A percentile compares a stretch with the other conserved stretches of the same genome.
Conservation (phyloP, 2,113 vertebrate species). For the Sylvilagus bachmani region DNA sequence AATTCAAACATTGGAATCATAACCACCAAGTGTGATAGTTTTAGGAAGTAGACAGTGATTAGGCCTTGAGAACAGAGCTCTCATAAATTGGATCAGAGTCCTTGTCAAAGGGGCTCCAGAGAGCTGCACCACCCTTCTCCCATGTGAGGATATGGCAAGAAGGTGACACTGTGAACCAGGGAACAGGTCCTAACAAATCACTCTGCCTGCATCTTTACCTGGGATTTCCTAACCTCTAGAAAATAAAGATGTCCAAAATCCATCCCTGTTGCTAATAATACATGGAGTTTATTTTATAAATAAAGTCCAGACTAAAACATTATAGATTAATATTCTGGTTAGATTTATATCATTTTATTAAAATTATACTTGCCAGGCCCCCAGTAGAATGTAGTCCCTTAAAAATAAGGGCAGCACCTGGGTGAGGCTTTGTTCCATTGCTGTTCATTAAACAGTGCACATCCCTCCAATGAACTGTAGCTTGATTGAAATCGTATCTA, state of each 20-base stretch:
- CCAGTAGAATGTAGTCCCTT: background rate
- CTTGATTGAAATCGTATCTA: background rate
- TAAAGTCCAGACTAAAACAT: background rate
- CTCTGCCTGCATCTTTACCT: background rate
- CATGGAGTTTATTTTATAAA: background rate
- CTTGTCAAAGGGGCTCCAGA: background rate
- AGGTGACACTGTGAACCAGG: background rate
- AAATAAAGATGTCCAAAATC: background rate
- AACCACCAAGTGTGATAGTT: background rate
- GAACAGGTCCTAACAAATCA: background rate
- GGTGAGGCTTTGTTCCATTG: background rate
- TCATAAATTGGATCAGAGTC: background rate
- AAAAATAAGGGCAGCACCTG: background rate
- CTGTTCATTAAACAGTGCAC: background rate
- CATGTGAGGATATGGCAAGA: background rate
- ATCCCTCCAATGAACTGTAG: background rate
- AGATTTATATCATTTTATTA: background rate
- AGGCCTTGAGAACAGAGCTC: background rate
- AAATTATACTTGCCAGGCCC: background rate
- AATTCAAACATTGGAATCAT: background rate
- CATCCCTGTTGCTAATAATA: background rate
- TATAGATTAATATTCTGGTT: background rate
- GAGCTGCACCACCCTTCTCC: background rate
- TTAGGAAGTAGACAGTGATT: background rate
- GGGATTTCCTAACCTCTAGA: background rate